Evolutionary conservation across 2,113 vertebrate genomes (phyloP).

Genomic region (Rallus limicola): DNA sequence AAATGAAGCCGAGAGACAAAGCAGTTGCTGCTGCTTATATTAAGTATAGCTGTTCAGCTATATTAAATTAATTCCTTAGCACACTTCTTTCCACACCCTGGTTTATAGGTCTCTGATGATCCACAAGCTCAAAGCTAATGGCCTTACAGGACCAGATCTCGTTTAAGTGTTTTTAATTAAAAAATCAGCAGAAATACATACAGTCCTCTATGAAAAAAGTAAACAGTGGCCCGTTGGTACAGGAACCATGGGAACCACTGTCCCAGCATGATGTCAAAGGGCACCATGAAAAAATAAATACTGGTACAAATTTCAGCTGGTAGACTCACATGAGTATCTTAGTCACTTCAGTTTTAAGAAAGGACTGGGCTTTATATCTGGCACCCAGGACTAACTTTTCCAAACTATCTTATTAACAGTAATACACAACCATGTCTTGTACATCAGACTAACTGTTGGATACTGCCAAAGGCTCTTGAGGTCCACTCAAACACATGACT

Average conservation of each 20-base stretch:
- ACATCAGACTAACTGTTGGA: neutral
- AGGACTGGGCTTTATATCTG: neutral
- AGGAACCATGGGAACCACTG: neutral
- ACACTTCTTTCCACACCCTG: neutral
- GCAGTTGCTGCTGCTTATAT: neutral
- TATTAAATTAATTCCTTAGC: neutral
- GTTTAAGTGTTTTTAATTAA: neutral
- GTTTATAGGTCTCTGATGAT: constrained; percentile 21
- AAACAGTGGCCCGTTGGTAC: neutral
- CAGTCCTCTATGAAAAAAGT: neutral
- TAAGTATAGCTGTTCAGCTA: neutral
- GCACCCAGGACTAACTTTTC: neutral
- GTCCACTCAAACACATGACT: neutral
- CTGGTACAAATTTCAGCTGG: neutral
- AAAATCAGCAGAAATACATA: neutral
- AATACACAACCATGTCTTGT: neutral
- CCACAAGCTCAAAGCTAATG: neutral
- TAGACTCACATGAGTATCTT: neutral
- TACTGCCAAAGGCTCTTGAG: neutral
- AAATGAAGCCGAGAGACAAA: neutral
- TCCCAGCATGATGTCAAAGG: neutral
- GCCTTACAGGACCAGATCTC: neutral
- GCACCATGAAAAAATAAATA: neutral
- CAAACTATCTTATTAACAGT: neutral
- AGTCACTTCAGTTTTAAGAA: neutral